Conservation (phyloP, 2,888 invertebrate genomes). For the Phyto melanocephala region DNA sequence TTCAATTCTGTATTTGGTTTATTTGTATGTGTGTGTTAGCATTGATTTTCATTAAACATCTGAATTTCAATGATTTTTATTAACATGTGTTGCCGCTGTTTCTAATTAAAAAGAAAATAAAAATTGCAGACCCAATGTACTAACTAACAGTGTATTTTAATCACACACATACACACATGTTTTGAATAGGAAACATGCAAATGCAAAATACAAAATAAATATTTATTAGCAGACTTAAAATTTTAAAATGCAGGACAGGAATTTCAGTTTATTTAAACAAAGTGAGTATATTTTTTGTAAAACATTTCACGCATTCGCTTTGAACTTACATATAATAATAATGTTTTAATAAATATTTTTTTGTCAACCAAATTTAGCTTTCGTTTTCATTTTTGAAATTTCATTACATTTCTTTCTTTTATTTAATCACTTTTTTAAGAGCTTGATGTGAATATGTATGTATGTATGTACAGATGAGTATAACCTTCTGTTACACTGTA, state of each 20-base stretch:
- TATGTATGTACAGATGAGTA: neutral
- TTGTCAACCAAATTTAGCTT: constrained; percentile 12
- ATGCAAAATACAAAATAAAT: neutral
- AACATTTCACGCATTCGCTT: constrained; percentile 6
- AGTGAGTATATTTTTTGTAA: no score
- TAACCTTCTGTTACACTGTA: no score
- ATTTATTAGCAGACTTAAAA: neutral
- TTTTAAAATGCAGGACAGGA: constrained; percentile 40
- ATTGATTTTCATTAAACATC: neutral
- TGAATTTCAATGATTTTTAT: constrained; percentile 29
- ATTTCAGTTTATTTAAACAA: neutral
- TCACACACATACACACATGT: neutral
- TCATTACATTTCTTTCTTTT: constrained; percentile 11
- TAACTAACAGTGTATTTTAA: no score
- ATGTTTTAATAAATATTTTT: constrained; percentile 2
- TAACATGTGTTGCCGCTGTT: neutral
- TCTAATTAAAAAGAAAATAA: neutral
- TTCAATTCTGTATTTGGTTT: neutral
- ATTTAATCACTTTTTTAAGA: neutral
- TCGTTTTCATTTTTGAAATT: constrained; percentile 53
- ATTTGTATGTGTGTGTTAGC: neutral
- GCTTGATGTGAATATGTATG: neutral
- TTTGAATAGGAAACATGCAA: neutral
- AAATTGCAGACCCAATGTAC: no score
- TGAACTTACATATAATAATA: neutral